A percentile compares a stretch with the other conserved stretches of the same genome.
phyloP scores from a whole-genome alignment of 1,140 invertebrate species.

The Apis mellifera region Amel_HAv3.1 CM009931.2:25647001-25647500 shows the following conservation, averaged over 20 bases:
- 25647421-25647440: not conserved
- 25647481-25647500: not conserved
- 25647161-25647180: too few relatives aligned
- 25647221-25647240: not conserved
- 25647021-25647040: too few relatives aligned
- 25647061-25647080: too few relatives aligned
- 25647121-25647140: too few relatives aligned
- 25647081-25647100: too few relatives aligned
- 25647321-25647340: not conserved
- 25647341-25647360: not conserved
- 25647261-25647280: conserved; percentile 4
- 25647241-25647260: conserved; percentile 1
- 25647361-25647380: conserved; percentile 17
- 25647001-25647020: too few relatives aligned
- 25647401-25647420: conserved; percentile 9
- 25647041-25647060: too few relatives aligned
- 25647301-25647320: not conserved
- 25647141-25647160: too few relatives aligned
- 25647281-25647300: conserved; percentile 1
- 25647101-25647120: too few relatives aligned
- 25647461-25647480: not conserved
- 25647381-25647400: conserved; percentile 11
- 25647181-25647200: not conserved
- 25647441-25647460: not conserved
- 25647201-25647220: not conserved